Conservation (phyloP, 1,140 invertebrate species). For the Sinonovacula constricta region DNA sequence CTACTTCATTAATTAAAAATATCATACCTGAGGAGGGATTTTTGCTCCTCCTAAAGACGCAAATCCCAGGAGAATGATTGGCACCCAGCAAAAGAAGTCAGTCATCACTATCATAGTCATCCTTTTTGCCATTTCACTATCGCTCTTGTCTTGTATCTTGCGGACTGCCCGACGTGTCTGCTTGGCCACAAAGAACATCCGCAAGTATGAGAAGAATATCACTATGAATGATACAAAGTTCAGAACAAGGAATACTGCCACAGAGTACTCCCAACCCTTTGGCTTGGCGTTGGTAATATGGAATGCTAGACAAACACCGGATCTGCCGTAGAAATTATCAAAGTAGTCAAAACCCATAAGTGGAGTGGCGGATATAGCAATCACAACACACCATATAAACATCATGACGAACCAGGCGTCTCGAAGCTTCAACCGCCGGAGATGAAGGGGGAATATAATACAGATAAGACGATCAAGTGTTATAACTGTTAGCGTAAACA, state of each 20-base stretch:
- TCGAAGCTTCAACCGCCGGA: constrained; percentile 76
- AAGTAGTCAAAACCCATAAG: constrained; percentile 80
- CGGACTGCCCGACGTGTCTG: constrained; percentile 79
- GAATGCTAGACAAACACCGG: constrained; percentile 82
- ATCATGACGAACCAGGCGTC: constrained; percentile 79
- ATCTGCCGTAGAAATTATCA: constrained; percentile 82
- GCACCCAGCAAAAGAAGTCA: constrained; percentile 82
- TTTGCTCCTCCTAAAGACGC: constrained; percentile 79
- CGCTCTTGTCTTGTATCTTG: constrained; percentile 74
- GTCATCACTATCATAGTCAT: constrained; percentile 82
- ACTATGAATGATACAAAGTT: constrained; percentile 81
- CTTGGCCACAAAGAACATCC: constrained; percentile 82
- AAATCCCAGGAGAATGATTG: constrained; percentile 81
- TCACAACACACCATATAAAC: constrained; percentile 79
- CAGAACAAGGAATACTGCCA: constrained; percentile 81
- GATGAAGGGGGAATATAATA: constrained; percentile 81
- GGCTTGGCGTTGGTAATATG: constrained; percentile 82
- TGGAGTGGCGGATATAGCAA: constrained; percentile 79
- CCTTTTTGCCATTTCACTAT: constrained; percentile 80
- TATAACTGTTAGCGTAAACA: constrained; percentile 83
- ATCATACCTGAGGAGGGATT: constrained; percentile 79
- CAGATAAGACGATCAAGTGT: constrained; percentile 82
- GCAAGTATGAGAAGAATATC: constrained; percentile 81
- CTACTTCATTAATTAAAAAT: no score
- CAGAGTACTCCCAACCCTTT: constrained; percentile 83